Evolutionary conservation across 2,113 vertebrate species (phyloP), one percentile per base, ranked within the genome.

Genomic region (Montifringilla adamsi): DNA sequence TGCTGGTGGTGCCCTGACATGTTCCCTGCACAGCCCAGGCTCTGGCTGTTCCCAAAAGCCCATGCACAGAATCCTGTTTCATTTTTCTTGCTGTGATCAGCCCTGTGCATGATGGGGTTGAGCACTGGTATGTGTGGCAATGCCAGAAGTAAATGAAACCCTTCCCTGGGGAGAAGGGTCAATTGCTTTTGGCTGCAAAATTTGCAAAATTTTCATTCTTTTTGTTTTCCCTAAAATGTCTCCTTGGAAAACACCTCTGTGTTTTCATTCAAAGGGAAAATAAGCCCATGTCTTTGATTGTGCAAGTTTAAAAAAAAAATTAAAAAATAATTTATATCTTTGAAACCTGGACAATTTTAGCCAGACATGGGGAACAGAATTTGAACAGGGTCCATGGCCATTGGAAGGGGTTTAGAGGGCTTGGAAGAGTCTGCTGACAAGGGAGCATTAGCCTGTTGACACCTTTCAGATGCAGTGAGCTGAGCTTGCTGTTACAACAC

Each of bases 391-490:
- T 95, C 95, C 91, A 77, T 0, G 12, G 50, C 59, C 37, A 47
- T n/a, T 92, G 94, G 91, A 92, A 86, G 19, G 24, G 47, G 56
- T 94, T 95, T 21, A 93, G 86, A 93, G 93, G 55, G 39, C 19
- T 78, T 55, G 9, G 28, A 47, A 59, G 83, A 64, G 68, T 7
- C 56, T 92, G 91, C 60, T 96, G 93, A 93, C 72, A 72, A 37
- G 93, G 75, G 68, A 92, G 64, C 10, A 52, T 93, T 75, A 47
- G 76, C 19, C 90, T 92, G 79, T 44, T 94, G 94, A 81, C 89
- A 81, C 93, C 80, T 95, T 82, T 84, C 73, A 84, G 75, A 77
- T 50, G 85, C 82, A 77, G 63, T 7, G 87, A 84, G 46, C 14
- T 44, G 63, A 89, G 30, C 67, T 91, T 30, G 28, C 39, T 52